Evolutionary conservation across 2,113 vertebrate species (phyloP), one percentile per base, ranked within the genome.

Genomic region (Pseudopodoces humilis): DNA sequence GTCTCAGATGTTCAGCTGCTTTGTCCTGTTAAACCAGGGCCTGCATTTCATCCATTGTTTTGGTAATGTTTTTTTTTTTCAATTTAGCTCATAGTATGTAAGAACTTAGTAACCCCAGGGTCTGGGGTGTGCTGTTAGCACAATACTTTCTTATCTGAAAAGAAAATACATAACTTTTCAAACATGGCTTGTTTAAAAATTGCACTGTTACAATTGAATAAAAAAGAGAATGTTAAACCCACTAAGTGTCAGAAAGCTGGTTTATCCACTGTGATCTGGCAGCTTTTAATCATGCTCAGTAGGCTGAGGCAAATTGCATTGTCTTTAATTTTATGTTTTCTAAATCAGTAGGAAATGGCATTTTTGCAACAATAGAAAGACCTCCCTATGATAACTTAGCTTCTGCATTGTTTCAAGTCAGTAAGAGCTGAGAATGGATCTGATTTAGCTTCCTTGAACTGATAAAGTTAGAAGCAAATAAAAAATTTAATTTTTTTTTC

Each of bases 341-440:
- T 52, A 69, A 94, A 93, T 37, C 62, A 88, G 70, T 37, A 37
- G 74, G 49, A 93, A 94, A 65, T 27, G 10, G 27, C 49, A 77
- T 93, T 94, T 95, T 83, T 83, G 39, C 64, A 92, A 89, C 85
- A 94, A 83, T 86, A 88, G 92, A 47, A 92, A 59, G 63, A 33
- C 27, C 17, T 77, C 71, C 33, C 43, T 43, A 10, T 52, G 30
- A 47, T 72, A 58, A 78, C 22, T 86, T 67, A 20, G 17, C 47
- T 28, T 65, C 27, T 85, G 49, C 55, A 23, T 77, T 80, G 70
- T 65, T 28, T 86, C 60, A 90, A 67, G 16, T 72, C 71, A 83
- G 8, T 30, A 72, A 76, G 70, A 88, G 39, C 74, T 72, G 43
- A 68, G 52, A 33, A n/a, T 77, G 79, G 56, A 71, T 88, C 64